Evolutionary conservation across 2,888 invertebrate species (phyloP), one percentile per base, ranked within the genome.

Genomic region (Latrodectus elegans): DNA sequence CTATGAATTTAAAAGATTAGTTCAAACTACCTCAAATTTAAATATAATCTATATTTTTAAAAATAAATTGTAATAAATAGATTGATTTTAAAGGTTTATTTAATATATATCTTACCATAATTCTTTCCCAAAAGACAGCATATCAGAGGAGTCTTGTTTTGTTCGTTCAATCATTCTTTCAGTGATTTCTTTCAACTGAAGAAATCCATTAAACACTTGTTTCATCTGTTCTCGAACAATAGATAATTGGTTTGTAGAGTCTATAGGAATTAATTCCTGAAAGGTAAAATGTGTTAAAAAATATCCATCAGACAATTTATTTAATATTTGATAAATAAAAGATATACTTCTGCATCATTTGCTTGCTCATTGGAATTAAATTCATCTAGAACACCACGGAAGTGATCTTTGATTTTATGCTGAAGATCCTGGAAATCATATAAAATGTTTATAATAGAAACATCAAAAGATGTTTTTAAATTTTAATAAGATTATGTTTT

Each of bases 341-440:
- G 22, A 72, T 88, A 72, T 90, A 92, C 92, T 91, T 92, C 92
- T 55, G 92, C 92, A 91, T 91, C 91, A 67, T 91, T 91, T 15
- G 92, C 92, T 78, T 91, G 89, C 83, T 92, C 92, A 90, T 91
- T 91, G 12, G 92, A 92, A 91, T 92, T 92, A 88, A 92, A 92
- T 87, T 92, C 92, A 91, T 92, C 92, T 51, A 92, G 92, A 67
- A 92, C 91, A 26, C 92, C 92, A 74, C 92, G 87, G 89, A 92
- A 92, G 86, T 91, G 91, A 85, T 92, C 92, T 85, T 91, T 91
- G 67, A 92, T 91, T 90, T 92, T 92, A 84, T 92, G 90, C 81
- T 92, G 92, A 88, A 92, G 91, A 90, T 92, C 92, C 92, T 92
- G 89, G 12, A 89, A 79, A 64, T 65, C 17, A 68, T 60, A 55